Base-by-base conservation (phyloP, 2,888 invertebrate genomes). In the Micoletzkya japonica region DNA sequence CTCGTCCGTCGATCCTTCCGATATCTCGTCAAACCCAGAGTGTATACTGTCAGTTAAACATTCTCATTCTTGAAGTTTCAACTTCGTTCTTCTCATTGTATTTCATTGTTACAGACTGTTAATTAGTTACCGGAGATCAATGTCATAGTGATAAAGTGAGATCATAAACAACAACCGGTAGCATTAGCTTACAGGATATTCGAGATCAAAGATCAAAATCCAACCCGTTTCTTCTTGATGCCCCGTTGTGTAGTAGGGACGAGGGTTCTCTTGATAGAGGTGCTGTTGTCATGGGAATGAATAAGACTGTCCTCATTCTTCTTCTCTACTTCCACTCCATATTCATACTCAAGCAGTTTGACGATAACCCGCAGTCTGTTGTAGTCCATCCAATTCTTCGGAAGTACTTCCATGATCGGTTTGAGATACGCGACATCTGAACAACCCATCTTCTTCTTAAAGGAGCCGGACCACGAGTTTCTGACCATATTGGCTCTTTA, bases 11-110 rank as follows among this genome's bases (percentile, higher is more conserved):
- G 81, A 24, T 79, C 82, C 17, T 77, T 78, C 74, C 74, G 81
- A 60, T 77, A 79, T 60, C 71, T 82, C 28, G 78, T 81, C 69
- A 82, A 81, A 60, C 85, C 85, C 17, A 77, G 73, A 56, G 78
- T 77, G 7, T 80, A 79, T 70, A 83, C 78, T 37, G 76, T 83
- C 61, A 74, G 36, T 71, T 56, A 68, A 44, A 54, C 30, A 32
- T 60, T 2, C 14, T 32, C 52, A 32, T 50, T 63, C 17, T 20
- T 17, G 20, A 30, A 14, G 30, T 24, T 36, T 54, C n/a, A 36
- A 50, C 24, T 64, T 64, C 17, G 36, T 30, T 17, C 30, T 54
- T 30, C 52, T 54, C 44, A 58, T 7, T 57, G 39, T 67, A 44
- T 30, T 32, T 58, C 32, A 36, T 68, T 44, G 58, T 34, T 37